These are phyloP conservation scores for Dermatemys mawii DNA, from an alignment of 2,113 vertebrate species.

Conservation along the genomic window DNA sequence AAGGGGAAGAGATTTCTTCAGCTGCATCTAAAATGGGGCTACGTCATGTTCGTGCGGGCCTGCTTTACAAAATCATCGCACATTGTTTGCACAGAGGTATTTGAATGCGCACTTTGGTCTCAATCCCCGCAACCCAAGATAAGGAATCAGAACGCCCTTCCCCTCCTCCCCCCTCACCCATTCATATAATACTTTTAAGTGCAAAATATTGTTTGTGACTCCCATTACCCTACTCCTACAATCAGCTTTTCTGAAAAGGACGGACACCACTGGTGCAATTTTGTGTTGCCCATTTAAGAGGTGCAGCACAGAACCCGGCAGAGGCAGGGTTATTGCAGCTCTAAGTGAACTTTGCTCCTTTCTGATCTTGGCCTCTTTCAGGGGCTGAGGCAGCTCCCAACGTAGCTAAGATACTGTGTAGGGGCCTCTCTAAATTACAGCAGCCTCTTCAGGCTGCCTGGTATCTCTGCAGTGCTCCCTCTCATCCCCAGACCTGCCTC, in stretches of 20 bases:
- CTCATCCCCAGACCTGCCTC: not conserved
- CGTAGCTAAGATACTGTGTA: not conserved
- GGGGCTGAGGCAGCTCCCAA: not conserved
- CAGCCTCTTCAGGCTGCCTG: not conserved
- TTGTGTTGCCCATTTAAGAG: not conserved
- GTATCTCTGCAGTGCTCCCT: not conserved
- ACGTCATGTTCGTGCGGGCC: slow-evolving; percentile 54
- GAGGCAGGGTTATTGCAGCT: not conserved
- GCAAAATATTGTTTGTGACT: not conserved
- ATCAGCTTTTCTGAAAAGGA: not conserved
- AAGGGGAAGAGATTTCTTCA: slow-evolving; percentile 63
- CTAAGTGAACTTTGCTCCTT: not conserved
- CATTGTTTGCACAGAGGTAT: not conserved
- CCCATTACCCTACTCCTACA: not conserved
- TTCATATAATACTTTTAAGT: not conserved
- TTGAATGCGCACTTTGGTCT: slow-evolving; percentile 20
- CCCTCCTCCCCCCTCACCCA: not conserved
- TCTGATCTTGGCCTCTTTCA: not conserved
- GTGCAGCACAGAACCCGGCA: not conserved
- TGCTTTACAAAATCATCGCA: slow-evolving; percentile 41
- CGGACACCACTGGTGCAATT: not conserved
- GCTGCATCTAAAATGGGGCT: slow-evolving; percentile 45
- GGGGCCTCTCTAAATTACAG: not conserved
- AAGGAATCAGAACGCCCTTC: not conserved
- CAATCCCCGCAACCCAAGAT: not conserved